Conservation (phyloP, 2,888 invertebrate species). For the Mystacides longicornis region DNA sequence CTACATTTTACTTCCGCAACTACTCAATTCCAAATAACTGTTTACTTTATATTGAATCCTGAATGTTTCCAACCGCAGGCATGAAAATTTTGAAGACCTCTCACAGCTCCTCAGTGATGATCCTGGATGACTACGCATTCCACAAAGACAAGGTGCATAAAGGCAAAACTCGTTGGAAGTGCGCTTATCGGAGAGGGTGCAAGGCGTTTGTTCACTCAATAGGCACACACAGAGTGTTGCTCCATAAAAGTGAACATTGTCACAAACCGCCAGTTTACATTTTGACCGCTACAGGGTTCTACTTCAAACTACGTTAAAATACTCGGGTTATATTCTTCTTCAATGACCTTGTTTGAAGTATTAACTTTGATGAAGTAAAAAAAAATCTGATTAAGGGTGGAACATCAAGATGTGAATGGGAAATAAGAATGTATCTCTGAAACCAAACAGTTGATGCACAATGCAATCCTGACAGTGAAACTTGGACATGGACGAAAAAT, state of each 20-base stretch:
- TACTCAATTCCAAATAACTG: too few relatives aligned
- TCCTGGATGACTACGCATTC: neutral
- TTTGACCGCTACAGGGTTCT: neutral
- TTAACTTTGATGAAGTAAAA: neutral
- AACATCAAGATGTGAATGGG: too few relatives aligned
- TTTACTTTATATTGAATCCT: too few relatives aligned
- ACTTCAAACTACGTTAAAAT: neutral
- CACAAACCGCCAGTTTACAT: neutral
- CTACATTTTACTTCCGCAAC: too few relatives aligned
- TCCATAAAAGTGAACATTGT: neutral
- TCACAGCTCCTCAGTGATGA: neutral
- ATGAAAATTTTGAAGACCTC: neutral
- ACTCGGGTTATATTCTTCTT: neutral
- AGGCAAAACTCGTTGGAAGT: neutral
- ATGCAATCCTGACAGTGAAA: too few relatives aligned
- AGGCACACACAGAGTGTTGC: neutral
- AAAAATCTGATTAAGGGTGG: neutral
- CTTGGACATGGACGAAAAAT: too few relatives aligned
- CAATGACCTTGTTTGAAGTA: neutral
- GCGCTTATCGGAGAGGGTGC: neutral
- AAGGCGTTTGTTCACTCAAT: neutral
- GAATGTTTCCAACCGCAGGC: too few relatives aligned
- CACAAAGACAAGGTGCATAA: neutral
- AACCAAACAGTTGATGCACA: too few relatives aligned
- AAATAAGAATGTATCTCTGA: too few relatives aligned